These are phyloP conservation scores for Catotricha subobsoleta DNA, from an alignment of 2,888 invertebrate genomes.

Conservation along the genomic window DNA sequence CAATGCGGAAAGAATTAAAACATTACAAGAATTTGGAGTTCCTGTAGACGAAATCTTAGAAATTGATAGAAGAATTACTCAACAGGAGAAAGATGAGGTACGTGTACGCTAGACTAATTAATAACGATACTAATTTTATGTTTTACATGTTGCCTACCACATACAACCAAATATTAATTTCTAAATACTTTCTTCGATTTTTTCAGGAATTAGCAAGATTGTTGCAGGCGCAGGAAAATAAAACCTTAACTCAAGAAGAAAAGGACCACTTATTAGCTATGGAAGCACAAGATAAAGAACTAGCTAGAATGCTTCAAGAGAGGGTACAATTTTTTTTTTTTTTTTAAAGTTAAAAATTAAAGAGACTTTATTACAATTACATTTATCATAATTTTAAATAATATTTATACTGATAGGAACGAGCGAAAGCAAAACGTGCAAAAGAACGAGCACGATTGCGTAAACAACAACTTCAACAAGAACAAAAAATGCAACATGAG, in stretches of 20 bases:
- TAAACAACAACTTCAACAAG: constrained; percentile 34
- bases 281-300: constrained; percentile 62
- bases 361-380: not conserved
- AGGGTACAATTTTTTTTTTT: constrained; percentile 20
- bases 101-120: too few species aligned
- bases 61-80: constrained; percentile 38
- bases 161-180: not conserved
- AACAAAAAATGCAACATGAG: constrained; percentile 10
- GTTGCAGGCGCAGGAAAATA: constrained; percentile 57
- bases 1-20: constrained; percentile 11
- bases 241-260: constrained; percentile 35
- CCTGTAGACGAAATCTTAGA: constrained; percentile 35
- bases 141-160: not conserved
- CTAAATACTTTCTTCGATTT: not conserved
- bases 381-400: not conserved
- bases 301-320: constrained; percentile 59
- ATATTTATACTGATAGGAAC: constrained; percentile 33
- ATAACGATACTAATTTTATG: too few species aligned
- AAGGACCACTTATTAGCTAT: constrained; percentile 50
- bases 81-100: constrained; percentile 57
- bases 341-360: not conserved
- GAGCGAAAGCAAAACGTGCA: constrained; percentile 48
- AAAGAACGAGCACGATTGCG: constrained; percentile 49
- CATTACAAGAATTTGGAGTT: constrained; percentile 30
- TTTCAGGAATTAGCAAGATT: constrained; percentile 49